Evolutionary conservation across 2,888 invertebrate species (phyloP), one percentile per base, ranked within the genome.

Genomic region (Hyalella azteca): DNA sequence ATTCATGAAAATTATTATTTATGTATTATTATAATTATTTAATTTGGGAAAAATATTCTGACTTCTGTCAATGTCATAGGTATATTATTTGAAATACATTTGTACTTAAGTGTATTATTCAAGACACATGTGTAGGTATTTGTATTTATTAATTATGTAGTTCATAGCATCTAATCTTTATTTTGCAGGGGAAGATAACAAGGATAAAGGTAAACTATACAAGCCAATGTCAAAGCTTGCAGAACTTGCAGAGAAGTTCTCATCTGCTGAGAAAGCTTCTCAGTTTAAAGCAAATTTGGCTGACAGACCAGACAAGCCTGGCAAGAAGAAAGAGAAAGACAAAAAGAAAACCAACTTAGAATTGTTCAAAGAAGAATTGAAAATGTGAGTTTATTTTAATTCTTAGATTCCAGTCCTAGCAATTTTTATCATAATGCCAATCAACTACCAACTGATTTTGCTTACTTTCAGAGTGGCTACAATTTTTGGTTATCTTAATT

Each of bases 321-420:
- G 91, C 66, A 89, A 92, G 87, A 95, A 94, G 86, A 94, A 92
- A 86, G 92, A 91, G 82, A 91, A 92, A 78, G 94, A 93, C 78
- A 94, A 93, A 85, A 96, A 96, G 88, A 98, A 98, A 87, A 97
- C 96, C 87, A 98, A 99, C 88, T 90, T 99, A 84, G 99, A 99
- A 88, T 89, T 96, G 22, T 99, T 99, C 87, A 99, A 99, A 88
- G 98, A 99, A 88, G 99, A 99, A 89, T 88, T 99, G 60, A 93
- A 96, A 90, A 93, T 94, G 96, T 96, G 88, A 90, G 92, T 88
- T 78, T 41, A 4, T 36, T 39, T 73, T 36, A 39, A 26, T 59
- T 73, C 26, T 54, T 54, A 54, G 11, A 54, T 54, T 9, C 54
- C 26, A 1, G 29, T 11, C 9, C 2, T 26, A 22, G 11, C 5